A percentile compares a stretch with the other conserved stretches of the same genome.
phyloP scores from a whole-genome alignment of 2,113 vertebrate genomes.

The Chaetura pelagica region DNA sequence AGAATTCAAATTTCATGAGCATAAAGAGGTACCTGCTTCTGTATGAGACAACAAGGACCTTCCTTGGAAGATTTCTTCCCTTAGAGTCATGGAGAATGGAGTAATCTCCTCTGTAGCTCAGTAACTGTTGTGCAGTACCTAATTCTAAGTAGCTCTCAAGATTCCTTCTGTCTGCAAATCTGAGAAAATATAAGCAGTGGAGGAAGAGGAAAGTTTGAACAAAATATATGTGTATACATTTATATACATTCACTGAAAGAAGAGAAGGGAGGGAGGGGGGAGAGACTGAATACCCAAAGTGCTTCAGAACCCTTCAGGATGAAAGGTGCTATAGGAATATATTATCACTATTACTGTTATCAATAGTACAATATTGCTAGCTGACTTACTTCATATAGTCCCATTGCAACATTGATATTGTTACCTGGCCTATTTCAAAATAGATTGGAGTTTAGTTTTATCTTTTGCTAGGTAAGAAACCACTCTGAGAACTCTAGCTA shows the following conservation, averaged over 20 bases:
- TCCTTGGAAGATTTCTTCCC: neutral
- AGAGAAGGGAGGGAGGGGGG: neutral
- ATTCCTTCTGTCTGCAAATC: neutral
- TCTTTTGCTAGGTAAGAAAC: slow-evolving; percentile 28
- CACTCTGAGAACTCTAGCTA: slow-evolving; percentile 22
- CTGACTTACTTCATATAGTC: slow-evolving; percentile 40
- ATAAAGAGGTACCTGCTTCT: neutral
- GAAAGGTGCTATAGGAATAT: slow-evolving; percentile 14
- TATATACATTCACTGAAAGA: neutral
- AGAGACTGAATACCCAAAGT: neutral
- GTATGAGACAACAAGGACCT: neutral
- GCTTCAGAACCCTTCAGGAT: slow-evolving; percentile 1
- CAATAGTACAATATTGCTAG: slow-evolving; percentile 23
- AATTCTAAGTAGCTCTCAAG: neutral
- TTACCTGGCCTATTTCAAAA: slow-evolving; percentile 40
- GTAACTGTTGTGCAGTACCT: neutral
- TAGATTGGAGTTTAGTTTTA: slow-evolving; percentile 48
- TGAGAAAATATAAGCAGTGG: neutral
- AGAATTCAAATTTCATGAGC: neutral
- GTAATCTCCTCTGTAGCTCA: neutral
- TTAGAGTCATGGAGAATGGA: neutral
- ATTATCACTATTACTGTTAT: slow-evolving; percentile 29
- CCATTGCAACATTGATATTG: slow-evolving; percentile 22
- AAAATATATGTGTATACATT: neutral
- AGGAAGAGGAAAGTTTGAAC: neutral